Percentiles rank a stretch among this genome's conserved stretches.
Evolutionary conservation across 1,140 invertebrate genomes (phyloP).

Genomic region (Cydia pomonella): DNA sequence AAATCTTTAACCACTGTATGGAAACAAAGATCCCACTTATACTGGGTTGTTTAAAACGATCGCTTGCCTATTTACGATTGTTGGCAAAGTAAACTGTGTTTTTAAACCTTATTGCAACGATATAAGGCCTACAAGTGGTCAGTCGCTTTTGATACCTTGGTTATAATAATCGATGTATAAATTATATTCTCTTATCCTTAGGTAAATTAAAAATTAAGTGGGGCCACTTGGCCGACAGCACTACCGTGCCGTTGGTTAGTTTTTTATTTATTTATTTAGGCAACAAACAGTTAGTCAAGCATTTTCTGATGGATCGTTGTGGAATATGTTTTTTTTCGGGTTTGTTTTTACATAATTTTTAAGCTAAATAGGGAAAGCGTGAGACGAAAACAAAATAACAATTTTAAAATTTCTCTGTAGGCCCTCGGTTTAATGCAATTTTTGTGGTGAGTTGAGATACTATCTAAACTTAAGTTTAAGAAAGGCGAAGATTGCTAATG

Average conservation of each 20-base stretch:
- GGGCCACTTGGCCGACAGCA: not conserved
- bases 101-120: not conserved
- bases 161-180: not conserved
- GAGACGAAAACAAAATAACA: no score
- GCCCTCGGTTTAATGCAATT: no score
- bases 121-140: not conserved
- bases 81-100: not conserved
- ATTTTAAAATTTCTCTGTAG: no score
- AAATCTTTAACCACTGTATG: not conserved
- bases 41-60: not conserved
- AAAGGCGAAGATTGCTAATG: no score
- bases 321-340: no score
- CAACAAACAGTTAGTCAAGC: no score
- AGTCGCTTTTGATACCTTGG: no score
- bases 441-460: no score
- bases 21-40: not conserved
- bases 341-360: no score
- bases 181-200: not conserved
- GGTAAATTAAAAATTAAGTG: conserved; percentile 9
- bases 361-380: no score
- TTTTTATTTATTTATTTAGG: no score
- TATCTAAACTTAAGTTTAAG: no score
- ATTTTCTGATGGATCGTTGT: not conserved
- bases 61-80: not conserved
- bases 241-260: not conserved